Percentiles rank a stretch among this genome's conserved stretches.
These are phyloP conservation scores for Climacteris rufus DNA, from an alignment of 2,113 vertebrate species.

Conservation along the genomic window DNA sequence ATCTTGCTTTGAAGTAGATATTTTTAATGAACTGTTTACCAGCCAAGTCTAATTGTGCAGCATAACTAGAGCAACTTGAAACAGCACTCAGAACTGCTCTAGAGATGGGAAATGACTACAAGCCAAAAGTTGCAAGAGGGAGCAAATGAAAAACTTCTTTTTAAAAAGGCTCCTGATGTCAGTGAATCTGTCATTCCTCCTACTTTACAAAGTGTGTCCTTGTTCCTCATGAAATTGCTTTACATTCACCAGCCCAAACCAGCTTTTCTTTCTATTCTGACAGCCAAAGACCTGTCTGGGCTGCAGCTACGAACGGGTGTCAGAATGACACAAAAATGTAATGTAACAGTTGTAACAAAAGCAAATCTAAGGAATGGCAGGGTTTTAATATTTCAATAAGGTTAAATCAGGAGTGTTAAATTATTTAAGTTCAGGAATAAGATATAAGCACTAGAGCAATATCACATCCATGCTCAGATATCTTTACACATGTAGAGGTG, in stretches of 20 bases:
- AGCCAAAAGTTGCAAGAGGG: conserved; percentile 13
- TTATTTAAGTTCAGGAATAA: conserved; percentile 48
- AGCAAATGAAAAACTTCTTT: not conserved
- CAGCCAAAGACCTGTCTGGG: not conserved
- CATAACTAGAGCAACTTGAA: not conserved
- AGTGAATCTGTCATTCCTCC: not conserved
- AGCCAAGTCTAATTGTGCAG: conserved; percentile 22
- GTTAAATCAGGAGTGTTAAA: conserved; percentile 50
- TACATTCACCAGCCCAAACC: not conserved
- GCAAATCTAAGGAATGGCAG: conserved; percentile 21
- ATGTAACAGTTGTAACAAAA: conserved; percentile 36
- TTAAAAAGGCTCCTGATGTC: not conserved
- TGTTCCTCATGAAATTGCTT: not conserved
- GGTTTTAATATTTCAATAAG: conserved; percentile 58
- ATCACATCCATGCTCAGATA: conserved; percentile 9
- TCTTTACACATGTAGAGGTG: conserved; percentile 23
- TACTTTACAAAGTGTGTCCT: not conserved
- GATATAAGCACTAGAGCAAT: conserved; percentile 37
- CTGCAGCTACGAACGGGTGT: not conserved
- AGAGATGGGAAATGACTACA: not conserved
- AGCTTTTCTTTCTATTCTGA: not conserved
- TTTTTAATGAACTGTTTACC: conserved; percentile 53
- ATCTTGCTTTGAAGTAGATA: conserved; percentile 7
- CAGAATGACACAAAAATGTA: not conserved
- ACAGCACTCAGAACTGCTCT: conserved; percentile 28